A percentile compares a stretch with the other conserved stretches of the same genome.
Evolutionary conservation across 2,113 vertebrate species (phyloP).

Genomic region (Oryzias curvinotus): DNA sequence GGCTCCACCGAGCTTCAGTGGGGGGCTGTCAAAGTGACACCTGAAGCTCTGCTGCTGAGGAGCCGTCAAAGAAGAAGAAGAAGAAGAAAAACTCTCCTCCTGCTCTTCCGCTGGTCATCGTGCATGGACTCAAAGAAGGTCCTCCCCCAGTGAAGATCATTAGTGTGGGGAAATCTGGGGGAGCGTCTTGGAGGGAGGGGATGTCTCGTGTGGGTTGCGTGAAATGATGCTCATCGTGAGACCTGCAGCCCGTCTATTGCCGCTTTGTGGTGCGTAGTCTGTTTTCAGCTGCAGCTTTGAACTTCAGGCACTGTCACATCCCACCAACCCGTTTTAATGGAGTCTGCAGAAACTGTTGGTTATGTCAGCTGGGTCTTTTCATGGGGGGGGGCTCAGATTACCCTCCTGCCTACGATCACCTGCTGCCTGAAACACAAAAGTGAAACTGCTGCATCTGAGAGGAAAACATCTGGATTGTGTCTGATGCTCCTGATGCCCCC

Average conservation of each 20-base stretch:
- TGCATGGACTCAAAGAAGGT: slow-evolving; percentile 28
- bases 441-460: no score
- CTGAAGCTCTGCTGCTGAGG: slow-evolving; percentile 15
- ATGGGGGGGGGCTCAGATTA: background rate
- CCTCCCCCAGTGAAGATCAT: slow-evolving; percentile 56
- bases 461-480: background rate
- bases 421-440: no score
- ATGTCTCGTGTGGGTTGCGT: slow-evolving; percentile 41
- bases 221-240: slow-evolving; percentile 65
- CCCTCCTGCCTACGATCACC: no score
- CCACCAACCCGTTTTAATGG: slow-evolving; percentile 73
- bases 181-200: slow-evolving; percentile 48
- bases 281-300: slow-evolving; percentile 75
- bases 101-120: slow-evolving; percentile 14
- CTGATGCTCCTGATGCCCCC: slow-evolving; percentile 19
- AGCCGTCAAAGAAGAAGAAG: slow-evolving; percentile 15
- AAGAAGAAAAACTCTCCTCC: background rate
- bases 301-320: slow-evolving; percentile 69
- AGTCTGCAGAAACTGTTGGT: slow-evolving; percentile 72
- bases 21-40: slow-evolving; percentile 61
- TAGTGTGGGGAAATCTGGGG: slow-evolving; percentile 51
- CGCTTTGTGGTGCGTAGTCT: slow-evolving; percentile 62
- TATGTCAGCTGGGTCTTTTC: slow-evolving; percentile 67
- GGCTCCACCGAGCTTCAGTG: slow-evolving; percentile 51
- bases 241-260: slow-evolving; percentile 71